Base-by-base conservation (phyloP, 2,113 vertebrate genomes). In the Alligator mississippiensis region DNA sequence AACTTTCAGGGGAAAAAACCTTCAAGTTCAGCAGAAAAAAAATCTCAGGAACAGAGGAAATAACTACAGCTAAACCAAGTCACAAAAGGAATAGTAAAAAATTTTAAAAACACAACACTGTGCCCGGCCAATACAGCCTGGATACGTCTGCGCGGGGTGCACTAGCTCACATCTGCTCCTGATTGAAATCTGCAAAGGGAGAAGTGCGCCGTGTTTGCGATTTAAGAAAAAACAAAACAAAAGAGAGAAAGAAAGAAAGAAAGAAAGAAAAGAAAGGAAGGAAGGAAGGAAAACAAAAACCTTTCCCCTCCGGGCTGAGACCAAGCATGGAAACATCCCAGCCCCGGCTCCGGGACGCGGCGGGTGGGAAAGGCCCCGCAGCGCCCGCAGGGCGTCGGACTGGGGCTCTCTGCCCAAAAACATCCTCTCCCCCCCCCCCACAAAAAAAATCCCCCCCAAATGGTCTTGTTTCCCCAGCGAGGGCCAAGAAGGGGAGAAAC, bases 1-100 rank as follows among this genome's bases (percentile, higher is more conserved):
- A 2, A 1, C 24, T 38, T 7, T 64, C 2, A 21, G 28, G 85
- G 54, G 28, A 74, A 22, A 68, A 2, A n/a, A 3, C 61, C 13
- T 68, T 4, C 77, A 22, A 47, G 77, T 34, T 22, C 66, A 64
- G 5, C 0, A 2, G 59, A 0, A 6, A 34, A 34, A 8, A 5
- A 34, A 6, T 61, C 76, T 58, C 57, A 22, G 77, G 2, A 3
- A 2, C 7, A 3, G 68, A 91, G 85, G 87, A 58, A 79, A 54
- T 72, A 77, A 63, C 2, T 2, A 55, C 2, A 66, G 83, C 83
- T 27, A 17, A 1, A 1, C 47, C 63, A 64, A 85, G 83, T 60
- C 85, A 85, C 27, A 83, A 82, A 90, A 83, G 68, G 68, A 72
- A 87, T 72, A 77, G 64, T 1, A 58, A 2, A 72, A 27, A 30